Evolutionary conservation across 2,888 invertebrate species (phyloP), one percentile per base, ranked within the genome.

Genomic region (Tachina lurida): DNA sequence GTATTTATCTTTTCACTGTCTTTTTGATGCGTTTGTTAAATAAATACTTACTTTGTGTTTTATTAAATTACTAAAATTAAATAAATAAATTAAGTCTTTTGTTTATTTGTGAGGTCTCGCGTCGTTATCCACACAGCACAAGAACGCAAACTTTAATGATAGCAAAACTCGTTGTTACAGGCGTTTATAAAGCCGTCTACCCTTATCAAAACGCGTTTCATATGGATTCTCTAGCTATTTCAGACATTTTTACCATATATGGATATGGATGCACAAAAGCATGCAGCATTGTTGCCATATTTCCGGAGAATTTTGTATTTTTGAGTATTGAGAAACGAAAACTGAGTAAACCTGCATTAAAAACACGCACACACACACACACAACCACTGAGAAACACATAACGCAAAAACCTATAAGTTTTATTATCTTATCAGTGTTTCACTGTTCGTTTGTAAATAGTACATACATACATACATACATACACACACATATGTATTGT

Each of bases 61-160:
- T 91, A 89, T 91, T 90, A 88, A 84, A 71, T 88, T 89, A 88
- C 90, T 90, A 91, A 91, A 91, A 90, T 91, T 90, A 91, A 90
- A 89, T 91, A 91, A 92, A 92, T 92, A 91, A 92, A 89, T 91
- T 90, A 91, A 91, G 92, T 91, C 91, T 91, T 91, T 89, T 83
- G 67, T 86, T 79, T 74, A 77, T 84, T 89, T 90, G 88, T 87
- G 87, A 88, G 79, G 76, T 87, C 89, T 89, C 88, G 89, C 89
- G 88, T 89, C 84, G 77, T 86, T 87, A 89, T 89, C 90, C 89
- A 90, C 90, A 91, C 93, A 90, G 90, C 90, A 92, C 92, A 91
- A 92, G 91, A 92, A 92, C 91, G 90, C 91, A 91, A 93, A 92
- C 91, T 91, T 92, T 91, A 91, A 91, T 92, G 92, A 91, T 90